Evolutionary conservation across 2,797 vertebrate species (phyloP).

Genomic region (Schizothorax lantsangensis): DNA sequence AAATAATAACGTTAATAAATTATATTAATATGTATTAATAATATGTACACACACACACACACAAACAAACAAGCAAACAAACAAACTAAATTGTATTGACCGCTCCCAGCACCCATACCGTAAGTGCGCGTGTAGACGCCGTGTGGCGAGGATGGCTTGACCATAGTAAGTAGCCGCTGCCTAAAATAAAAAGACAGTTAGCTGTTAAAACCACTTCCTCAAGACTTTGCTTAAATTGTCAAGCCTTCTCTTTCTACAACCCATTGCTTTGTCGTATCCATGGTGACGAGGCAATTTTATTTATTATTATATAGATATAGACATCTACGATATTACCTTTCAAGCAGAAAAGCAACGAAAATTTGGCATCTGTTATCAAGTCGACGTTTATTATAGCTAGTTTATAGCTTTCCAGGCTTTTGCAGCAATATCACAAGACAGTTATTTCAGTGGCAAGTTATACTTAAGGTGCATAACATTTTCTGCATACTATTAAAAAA

Average conservation of each 20-base stretch:
- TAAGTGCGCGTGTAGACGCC: too few relatives aligned
- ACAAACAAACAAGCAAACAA: too few relatives aligned
- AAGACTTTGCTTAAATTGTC: background rate
- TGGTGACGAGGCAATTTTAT: background rate
- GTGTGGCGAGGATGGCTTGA: too few relatives aligned
- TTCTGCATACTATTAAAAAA: background rate
- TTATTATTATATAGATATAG: background rate
- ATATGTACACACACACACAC: too few relatives aligned
- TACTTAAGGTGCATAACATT: background rate
- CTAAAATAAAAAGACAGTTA: too few relatives aligned
- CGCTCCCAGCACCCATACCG: too few relatives aligned
- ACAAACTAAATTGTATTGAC: too few relatives aligned
- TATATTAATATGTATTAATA: too few relatives aligned
- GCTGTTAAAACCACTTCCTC: background rate
- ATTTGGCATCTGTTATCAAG: background rate
- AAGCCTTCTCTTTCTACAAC: background rate
- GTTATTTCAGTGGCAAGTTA: background rate
- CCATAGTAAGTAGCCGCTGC: too few relatives aligned
- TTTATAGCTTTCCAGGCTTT: background rate
- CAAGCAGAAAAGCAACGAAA: background rate
- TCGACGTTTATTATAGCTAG: background rate
- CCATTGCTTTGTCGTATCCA: background rate
- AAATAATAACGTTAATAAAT: too few relatives aligned
- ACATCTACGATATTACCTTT: background rate
- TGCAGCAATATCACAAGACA: background rate